These are phyloP conservation scores for Amphiduros pacificus DNA, from an alignment of 2,888 invertebrate genomes.

Conservation along the genomic window DNA sequence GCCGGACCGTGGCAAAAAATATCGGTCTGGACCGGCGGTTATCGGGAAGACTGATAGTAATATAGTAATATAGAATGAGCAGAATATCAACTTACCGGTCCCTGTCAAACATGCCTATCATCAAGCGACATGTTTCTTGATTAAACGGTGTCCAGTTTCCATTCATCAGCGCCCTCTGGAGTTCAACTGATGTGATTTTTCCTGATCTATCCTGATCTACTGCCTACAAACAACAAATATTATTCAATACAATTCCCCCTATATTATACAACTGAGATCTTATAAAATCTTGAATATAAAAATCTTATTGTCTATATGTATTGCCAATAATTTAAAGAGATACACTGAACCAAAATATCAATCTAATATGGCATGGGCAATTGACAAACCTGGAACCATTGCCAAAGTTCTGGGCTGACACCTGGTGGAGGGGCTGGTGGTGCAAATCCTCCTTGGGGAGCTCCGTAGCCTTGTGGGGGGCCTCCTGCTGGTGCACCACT, in stretches of 20 bases:
- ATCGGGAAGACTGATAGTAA: too few relatives aligned
- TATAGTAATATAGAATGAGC: too few relatives aligned
- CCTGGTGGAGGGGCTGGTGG: constrained; percentile 49
- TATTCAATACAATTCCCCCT: too few relatives aligned
- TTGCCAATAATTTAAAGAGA: too few relatives aligned
- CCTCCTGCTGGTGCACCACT: too few relatives aligned
- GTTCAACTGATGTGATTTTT: constrained; percentile 27
- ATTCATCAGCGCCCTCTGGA: constrained; percentile 49
- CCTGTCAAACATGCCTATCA: constrained; percentile 60
- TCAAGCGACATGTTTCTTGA: constrained; percentile 56
- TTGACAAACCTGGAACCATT: constrained; percentile 53
- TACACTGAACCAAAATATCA: not conserved
- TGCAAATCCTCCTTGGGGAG: constrained; percentile 21
- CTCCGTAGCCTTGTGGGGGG: constrained; percentile 2
- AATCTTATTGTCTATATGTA: too few relatives aligned
- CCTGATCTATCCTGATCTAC: constrained; percentile 31
- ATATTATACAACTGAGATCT: too few relatives aligned
- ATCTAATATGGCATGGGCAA: too few relatives aligned
- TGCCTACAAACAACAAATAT: constrained; percentile 20
- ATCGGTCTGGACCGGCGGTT: too few relatives aligned
- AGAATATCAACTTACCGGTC: constrained; percentile 42
- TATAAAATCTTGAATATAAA: too few relatives aligned
- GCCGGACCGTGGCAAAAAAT: too few relatives aligned
- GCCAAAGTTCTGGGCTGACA: constrained; percentile 51
- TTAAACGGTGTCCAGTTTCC: constrained; percentile 60